phyloP scores from a whole-genome alignment of 2,888 invertebrate species.

The Sthenelais limicola region DNA sequence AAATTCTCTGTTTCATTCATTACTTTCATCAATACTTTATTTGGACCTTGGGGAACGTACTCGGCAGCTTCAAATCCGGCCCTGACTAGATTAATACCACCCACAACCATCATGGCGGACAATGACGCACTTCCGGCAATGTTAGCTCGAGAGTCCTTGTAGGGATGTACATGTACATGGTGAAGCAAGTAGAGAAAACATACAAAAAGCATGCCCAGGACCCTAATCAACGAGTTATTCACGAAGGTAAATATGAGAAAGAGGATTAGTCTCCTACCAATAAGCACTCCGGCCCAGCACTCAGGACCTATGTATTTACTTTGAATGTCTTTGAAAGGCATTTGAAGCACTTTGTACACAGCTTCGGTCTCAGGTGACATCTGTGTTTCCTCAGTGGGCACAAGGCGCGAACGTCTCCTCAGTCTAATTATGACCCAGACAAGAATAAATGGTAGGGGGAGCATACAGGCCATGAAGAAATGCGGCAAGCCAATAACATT shows the following conservation, averaged over 20 bases:
- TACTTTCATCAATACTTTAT: constrained; percentile 50
- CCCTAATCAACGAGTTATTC: constrained; percentile 52
- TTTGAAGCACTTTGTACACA: constrained; percentile 52
- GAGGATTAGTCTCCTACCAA: constrained; percentile 50
- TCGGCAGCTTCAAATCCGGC: constrained; percentile 54
- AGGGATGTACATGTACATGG: constrained; percentile 52
- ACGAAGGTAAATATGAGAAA: constrained; percentile 53
- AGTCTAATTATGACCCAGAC: constrained; percentile 50
- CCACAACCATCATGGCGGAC: constrained; percentile 51
- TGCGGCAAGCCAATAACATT: constrained; percentile 48
- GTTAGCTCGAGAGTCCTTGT: constrained; percentile 52
- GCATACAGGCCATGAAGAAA: constrained; percentile 52
- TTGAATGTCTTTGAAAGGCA: constrained; percentile 51
- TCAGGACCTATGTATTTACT: constrained; percentile 45
- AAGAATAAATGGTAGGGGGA: constrained; percentile 52
- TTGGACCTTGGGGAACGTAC: constrained; percentile 53
- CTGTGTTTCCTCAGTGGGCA: constrained; percentile 9
- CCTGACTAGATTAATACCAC: constrained; percentile 52
- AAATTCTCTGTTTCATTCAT: constrained; percentile 52
- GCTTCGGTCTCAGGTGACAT: constrained; percentile 46
- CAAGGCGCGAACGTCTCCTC: constrained; percentile 38
- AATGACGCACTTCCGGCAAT: constrained; percentile 53
- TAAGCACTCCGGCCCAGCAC: constrained; percentile 52
- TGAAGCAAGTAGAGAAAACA: constrained; percentile 53
- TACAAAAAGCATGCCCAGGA: constrained; percentile 53